Base-by-base conservation (phyloP, 2,113 vertebrate species). In the Epinephelus cyanopodus region DNA sequence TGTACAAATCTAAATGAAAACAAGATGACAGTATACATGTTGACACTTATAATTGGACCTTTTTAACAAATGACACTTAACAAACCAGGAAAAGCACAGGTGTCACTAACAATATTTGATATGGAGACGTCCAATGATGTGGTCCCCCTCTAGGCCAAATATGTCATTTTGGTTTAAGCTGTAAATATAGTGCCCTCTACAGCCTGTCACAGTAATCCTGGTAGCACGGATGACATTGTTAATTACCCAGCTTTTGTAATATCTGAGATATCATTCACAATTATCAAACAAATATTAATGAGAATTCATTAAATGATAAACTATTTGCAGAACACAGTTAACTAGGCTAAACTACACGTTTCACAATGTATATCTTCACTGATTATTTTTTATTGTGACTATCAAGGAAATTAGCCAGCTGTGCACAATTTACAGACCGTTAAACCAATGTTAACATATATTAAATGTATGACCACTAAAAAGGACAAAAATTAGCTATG, bases 101-200 rank as follows among this genome's bases (percentile, higher is more conserved):
- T 67, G 42, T 70, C 21, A 21, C 13, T 52, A 13, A 47, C 29
- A 74, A 58, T 19, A 62, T 73, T 39, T n/a, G 3, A 15, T 19
- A 27, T 78, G 29, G 67, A 66, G 47, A 54, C 2, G 23, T 17
- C 13, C 25, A 45, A 29, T 75, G 47, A 17, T 48, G 60, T 7
- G 42, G 18, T 0, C 15, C 21, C 7, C 23, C 29, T 15, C 17
- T 14, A 19, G 15, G 57, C 23, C 14, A 57, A 13, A 10, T 2
- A 29, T 57, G 29, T 12, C 19, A 54, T 12, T 11, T 14, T 19
- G 29, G 12, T 6, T n/a, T 66, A 63, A 54, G 13, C 4, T 74
- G 27, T 53, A 50, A 48, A 50, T 21, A 10, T 37, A 75, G 69
- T 45, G 48, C 81, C 87, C 73, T 64, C 77, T 84, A 61, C 54